A percentile compares a stretch with the other conserved stretches of the same genome.
Evolutionary conservation across 2,888 invertebrate genomes (phyloP).

Genomic region (Coenonympha glycerion): DNA sequence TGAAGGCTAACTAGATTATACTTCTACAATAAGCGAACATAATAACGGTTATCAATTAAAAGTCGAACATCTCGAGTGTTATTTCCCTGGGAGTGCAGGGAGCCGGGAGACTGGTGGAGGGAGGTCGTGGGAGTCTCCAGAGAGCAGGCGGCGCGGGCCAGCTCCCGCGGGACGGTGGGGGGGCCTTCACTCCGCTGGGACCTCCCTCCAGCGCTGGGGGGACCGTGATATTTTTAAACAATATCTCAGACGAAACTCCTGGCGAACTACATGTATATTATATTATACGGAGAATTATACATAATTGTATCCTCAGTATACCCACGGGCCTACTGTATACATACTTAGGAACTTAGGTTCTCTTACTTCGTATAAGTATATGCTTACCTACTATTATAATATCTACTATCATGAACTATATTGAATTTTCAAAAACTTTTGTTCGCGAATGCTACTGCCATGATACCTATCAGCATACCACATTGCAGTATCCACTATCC

Average conservation of each 20-base stretch:
- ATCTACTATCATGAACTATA: too few species aligned
- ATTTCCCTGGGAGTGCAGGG: conserved; percentile 62
- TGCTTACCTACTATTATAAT: too few species aligned
- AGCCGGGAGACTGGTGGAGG: conserved; percentile 49
- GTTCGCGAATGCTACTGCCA: too few species aligned
- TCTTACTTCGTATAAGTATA: too few species aligned
- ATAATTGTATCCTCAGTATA: too few species aligned
- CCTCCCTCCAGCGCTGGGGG: conserved; percentile 44
- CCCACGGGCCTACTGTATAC: too few species aligned
- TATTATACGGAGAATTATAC: background rate
- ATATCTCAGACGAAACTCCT: conserved; percentile 36
- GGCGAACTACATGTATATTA: conserved; percentile 6
- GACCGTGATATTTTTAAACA: conserved; percentile 68
- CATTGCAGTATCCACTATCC: too few species aligned
- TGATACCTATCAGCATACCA: too few species aligned
- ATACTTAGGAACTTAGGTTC: too few species aligned
- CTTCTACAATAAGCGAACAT: conserved; percentile 13
- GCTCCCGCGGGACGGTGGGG: conserved; percentile 66
- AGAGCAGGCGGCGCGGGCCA: conserved; percentile 71
- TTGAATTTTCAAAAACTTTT: too few species aligned
- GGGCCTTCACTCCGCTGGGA: conserved; percentile 68
- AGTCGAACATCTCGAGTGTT: conserved; percentile 60
- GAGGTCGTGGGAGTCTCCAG: conserved; percentile 47
- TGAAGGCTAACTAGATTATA: conserved; percentile 1
- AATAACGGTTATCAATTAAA: conserved; percentile 55